These are phyloP conservation scores for Lindbergichthys nudifrons DNA, from an alignment of 2,797 vertebrate genomes.

Conservation along the genomic window DNA sequence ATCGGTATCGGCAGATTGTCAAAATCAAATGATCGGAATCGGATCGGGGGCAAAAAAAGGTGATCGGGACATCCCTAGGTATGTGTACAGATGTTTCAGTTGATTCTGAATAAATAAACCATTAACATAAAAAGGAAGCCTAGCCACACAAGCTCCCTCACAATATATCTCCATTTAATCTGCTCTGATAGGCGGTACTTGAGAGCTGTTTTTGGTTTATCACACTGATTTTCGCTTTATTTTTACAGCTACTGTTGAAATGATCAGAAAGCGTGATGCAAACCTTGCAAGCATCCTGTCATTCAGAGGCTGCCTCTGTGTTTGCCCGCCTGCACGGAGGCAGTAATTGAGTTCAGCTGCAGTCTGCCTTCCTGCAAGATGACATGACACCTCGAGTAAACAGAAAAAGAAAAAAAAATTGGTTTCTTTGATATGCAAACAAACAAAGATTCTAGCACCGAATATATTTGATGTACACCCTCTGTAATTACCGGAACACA, in stretches of 20 bases:
- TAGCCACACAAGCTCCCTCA: not conserved
- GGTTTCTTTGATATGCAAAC: conserved; percentile 57
- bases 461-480: conserved; percentile 43
- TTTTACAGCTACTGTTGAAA: not conserved
- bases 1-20: no score
- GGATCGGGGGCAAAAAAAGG: no score
- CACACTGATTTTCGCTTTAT: not conserved
- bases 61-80: no score
- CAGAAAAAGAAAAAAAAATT: conserved; percentile 35
- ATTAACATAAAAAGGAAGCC: not conserved
- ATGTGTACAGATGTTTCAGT: not conserved
- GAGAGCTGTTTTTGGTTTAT: not conserved
- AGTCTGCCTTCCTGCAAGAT: conserved; percentile 33
- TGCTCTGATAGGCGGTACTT: conserved; percentile 1
- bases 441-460: conserved; percentile 14
- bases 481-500: conserved; percentile 50
- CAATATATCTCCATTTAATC: not conserved
- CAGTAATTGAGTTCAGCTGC: conserved; percentile 69
- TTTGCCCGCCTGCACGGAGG: conserved; percentile 12
- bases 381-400: conserved; percentile 63
- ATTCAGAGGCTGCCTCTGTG: conserved; percentile 43
- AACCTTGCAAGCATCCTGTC: conserved; percentile 24
- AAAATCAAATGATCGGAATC: no score
- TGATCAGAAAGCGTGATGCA: conserved; percentile 4
- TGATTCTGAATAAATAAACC: conserved; percentile 5